A percentile compares a stretch with the other conserved stretches of the same genome.
These are phyloP conservation scores for Percopsis transmontana DNA, from an alignment of 2,113 vertebrate species.

Conservation along the genomic window DNA sequence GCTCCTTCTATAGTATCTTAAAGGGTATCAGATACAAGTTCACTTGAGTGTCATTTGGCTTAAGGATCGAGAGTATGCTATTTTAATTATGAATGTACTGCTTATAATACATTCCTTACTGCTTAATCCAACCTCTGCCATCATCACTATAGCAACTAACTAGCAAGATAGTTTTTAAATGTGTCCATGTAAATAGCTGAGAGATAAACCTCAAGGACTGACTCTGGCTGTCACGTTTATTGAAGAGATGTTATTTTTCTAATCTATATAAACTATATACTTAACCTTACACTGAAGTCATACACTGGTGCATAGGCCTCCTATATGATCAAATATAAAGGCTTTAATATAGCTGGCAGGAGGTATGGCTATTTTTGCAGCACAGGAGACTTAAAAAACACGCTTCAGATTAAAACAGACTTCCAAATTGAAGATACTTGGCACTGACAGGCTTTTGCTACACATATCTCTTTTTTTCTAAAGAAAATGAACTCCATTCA, in stretches of 20 bases:
- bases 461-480: neutral
- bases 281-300: conserved; percentile 11
- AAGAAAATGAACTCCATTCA: neutral
- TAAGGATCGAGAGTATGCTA: conserved; percentile 21
- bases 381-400: conserved; percentile 5
- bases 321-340: conserved; percentile 40
- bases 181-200: neutral
- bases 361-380: conserved; percentile 2
- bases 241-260: too few species aligned
- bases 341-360: conserved; percentile 30
- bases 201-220: neutral
- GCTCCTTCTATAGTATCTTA: neutral
- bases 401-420: conserved; percentile 6
- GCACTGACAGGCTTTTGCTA: neutral
- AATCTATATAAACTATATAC: too few species aligned
- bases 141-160: neutral
- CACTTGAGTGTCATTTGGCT: conserved; percentile 23
- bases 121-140: conserved; percentile 14
- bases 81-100: conserved; percentile 24
- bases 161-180: neutral
- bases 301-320: conserved; percentile 16
- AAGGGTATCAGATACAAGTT: conserved; percentile 30
- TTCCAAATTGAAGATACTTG: neutral
- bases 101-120: neutral
- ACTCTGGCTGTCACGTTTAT: too few species aligned